These are phyloP conservation scores for Luperina testacea DNA, from an alignment of 2,888 invertebrate species.

Conservation along the genomic window DNA sequence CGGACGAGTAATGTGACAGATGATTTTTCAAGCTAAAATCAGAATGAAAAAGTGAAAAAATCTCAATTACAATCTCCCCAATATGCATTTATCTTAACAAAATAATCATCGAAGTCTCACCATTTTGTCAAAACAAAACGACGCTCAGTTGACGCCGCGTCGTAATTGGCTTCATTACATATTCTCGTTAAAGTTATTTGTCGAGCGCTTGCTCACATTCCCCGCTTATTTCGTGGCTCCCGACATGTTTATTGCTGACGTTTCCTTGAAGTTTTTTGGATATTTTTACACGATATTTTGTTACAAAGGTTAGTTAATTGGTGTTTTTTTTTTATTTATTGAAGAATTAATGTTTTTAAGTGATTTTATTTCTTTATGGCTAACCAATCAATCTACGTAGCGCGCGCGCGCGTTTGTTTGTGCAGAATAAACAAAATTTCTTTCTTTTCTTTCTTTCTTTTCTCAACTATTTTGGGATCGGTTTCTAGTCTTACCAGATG, in stretches of 20 bases:
- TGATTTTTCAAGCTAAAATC: background rate
- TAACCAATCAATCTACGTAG: too few species aligned
- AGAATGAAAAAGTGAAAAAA: background rate
- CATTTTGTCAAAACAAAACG: slow-evolving; percentile 66
- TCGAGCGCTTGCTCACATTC: slow-evolving; percentile 31
- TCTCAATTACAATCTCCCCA: background rate
- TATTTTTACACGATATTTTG: slow-evolving; percentile 8
- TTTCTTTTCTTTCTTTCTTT: too few species aligned
- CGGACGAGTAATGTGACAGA: too few species aligned
- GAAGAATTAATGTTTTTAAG: background rate
- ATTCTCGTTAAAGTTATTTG: slow-evolving; percentile 62
- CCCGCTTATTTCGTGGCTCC: slow-evolving; percentile 53
- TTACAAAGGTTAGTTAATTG: slow-evolving; percentile 11
- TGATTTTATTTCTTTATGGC: background rate
- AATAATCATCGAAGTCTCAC: slow-evolving; percentile 37
- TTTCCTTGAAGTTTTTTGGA: slow-evolving; percentile 28
- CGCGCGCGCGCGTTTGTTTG: too few species aligned
- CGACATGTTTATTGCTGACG: slow-evolving; percentile 60
- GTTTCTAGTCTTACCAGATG: too few species aligned
- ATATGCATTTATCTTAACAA: slow-evolving; percentile 46
- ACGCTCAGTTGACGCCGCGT: slow-evolving; percentile 45
- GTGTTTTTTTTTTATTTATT: background rate
- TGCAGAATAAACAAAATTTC: too few species aligned
- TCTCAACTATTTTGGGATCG: too few species aligned
- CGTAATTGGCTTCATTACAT: slow-evolving; percentile 67